phyloP scores from a whole-genome alignment of 53 echinoderm and acorn worm species.

The Patiria pectinifera region DNA sequence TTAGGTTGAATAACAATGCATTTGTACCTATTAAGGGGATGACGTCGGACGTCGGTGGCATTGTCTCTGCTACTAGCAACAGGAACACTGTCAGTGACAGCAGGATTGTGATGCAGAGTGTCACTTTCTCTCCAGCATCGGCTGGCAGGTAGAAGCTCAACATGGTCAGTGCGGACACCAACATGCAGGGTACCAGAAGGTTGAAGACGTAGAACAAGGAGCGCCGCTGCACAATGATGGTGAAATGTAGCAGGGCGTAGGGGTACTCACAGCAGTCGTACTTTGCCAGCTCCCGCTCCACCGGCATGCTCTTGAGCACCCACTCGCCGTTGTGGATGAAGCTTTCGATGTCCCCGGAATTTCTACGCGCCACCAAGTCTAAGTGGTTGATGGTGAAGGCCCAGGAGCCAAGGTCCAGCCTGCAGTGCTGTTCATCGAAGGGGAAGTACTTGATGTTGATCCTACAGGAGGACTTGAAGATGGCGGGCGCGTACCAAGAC shows the following conservation, averaged over 20 bases:
- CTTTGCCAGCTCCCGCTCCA: constrained; percentile 58
- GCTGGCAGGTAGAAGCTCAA: constrained; percentile 90
- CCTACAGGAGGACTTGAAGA: constrained; percentile 94
- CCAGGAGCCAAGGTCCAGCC: constrained; percentile 91
- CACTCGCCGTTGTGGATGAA: constrained; percentile 92
- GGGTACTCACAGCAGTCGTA: constrained; percentile 85
- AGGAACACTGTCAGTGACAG: constrained; percentile 94
- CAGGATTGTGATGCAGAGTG: constrained; percentile 98
- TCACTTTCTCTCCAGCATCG: constrained; percentile 91
- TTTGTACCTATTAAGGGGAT: constrained; percentile 87
- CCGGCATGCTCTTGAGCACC: constrained; percentile 84
- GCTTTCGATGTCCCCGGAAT: constrained; percentile 70
- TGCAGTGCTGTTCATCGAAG: constrained; percentile 87
- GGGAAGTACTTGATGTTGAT: constrained; percentile 91
- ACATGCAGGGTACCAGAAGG: constrained; percentile 88
- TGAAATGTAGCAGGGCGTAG: constrained; percentile 78
- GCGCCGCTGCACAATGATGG: constrained; percentile 73
- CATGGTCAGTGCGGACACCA: constrained; percentile 88
- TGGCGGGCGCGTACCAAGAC: constrained; percentile 90
- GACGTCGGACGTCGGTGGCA: constrained; percentile 92
- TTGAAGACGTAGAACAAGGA: constrained; percentile 88
- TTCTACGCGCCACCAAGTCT: constrained; percentile 74
- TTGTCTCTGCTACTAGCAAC: constrained; percentile 89
- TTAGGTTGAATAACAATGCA: neutral
- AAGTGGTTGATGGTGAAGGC: constrained; percentile 80